Percentiles rank a stretch among this genome's conserved stretches.
phyloP scores from a whole-genome alignment of 2,113 vertebrate genomes.

The Anser brachyrhynchus region DNA sequence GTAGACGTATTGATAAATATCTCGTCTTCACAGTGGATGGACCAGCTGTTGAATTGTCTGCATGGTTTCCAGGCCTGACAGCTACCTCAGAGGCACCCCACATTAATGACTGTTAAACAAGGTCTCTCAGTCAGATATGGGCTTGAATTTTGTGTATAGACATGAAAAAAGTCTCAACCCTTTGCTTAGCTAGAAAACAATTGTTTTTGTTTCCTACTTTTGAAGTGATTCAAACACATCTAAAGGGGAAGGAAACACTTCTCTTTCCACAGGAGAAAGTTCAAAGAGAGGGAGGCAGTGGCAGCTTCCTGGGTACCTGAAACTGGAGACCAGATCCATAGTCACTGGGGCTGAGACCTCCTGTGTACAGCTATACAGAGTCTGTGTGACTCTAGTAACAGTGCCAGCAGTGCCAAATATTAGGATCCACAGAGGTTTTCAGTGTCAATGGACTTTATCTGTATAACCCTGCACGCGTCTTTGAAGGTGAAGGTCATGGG shows the following conservation, averaged over 20 bases:
- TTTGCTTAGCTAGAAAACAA: neutral
- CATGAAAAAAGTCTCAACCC: neutral
- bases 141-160: neutral
- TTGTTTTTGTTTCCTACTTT: neutral
- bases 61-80: neutral
- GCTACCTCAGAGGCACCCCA: neutral
- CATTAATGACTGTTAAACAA: neutral
- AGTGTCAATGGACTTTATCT: neutral
- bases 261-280: neutral
- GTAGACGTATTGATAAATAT: neutral
- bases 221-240: neutral
- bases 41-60: neutral
- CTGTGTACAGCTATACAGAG: neutral
- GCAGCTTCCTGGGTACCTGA: neutral
- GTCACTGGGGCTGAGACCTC: neutral
- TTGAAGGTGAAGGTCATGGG: neutral
- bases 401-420: neutral
- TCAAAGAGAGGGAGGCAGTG: neutral
- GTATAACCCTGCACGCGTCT: neutral
- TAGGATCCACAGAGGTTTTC: neutral
- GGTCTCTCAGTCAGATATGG: neutral
- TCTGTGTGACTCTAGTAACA: neutral
- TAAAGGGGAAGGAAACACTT: neutral
- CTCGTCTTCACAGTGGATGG: neutral
- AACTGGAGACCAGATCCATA: neutral